Evolutionary conservation across 2,888 invertebrate species (phyloP), one percentile per base, ranked within the genome.

Genomic region (Girardia tigrina): DNA sequence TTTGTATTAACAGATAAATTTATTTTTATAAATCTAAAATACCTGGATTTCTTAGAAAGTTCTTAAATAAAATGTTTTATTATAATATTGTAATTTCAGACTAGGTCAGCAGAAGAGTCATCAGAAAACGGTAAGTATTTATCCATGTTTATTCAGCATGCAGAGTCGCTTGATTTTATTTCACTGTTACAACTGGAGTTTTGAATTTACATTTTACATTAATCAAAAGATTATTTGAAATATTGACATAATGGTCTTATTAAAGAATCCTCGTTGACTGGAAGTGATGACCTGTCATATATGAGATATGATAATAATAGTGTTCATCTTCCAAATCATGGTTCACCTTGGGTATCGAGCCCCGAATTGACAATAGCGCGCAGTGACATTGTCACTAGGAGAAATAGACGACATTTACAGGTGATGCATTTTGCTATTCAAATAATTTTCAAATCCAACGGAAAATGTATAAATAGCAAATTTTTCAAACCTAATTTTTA

Each of bases 351-450:
- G 56, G 56, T 56, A 56, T 56, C 56, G n/a, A 56, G 56, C n/a
- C 56, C 56, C 23, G 56, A 56, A 56, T 56, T 56, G n/a, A 56
- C 56, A 56, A 16, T 56, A 8, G 56, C 56, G n/a, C 56, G 56
- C n/a, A 56, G 56, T 16, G 56, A 56, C 23, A 16, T 56, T 16
- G n/a, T 56, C n/a, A 20, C 56, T 6, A 56, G n/a, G 23, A 56
- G n/a, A 56, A 8, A 36, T 36, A 4, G 56, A 4, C 4, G 56
- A 56, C 56, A 56, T 16, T n/a, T 56, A 56, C 56, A 56, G 56
- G 56, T 56, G 56, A 56, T 56, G n/a, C n/a, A 56, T 56, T 20
- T 56, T 56, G 23, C n/a, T 56, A 56, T 6, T 56, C 56, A n/a
- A 56, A 12, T n/a, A 56, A 56, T 56, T 56, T 56, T 16, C 12